Conservation (phyloP, 2,113 vertebrate species). For the Peromyscus maniculatus region DNA sequence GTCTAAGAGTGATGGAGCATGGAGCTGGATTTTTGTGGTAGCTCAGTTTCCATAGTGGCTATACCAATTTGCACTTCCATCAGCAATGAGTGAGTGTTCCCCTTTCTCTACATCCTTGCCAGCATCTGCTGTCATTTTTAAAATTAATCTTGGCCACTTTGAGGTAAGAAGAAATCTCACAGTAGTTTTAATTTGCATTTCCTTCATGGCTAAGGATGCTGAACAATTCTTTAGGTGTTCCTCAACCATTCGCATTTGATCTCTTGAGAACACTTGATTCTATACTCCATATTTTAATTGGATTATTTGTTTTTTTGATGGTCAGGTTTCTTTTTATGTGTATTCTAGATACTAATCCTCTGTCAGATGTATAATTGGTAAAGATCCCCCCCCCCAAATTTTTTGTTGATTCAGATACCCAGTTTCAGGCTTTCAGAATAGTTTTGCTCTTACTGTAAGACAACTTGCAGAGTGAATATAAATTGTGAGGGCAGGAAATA, state of each 20-base stretch:
- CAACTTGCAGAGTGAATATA: not conserved
- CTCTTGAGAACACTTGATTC: not conserved
- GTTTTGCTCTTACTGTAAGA: not conserved
- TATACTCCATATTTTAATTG: not conserved
- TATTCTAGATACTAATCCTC: not conserved
- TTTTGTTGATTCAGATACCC: not conserved
- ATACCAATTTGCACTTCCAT: not conserved
- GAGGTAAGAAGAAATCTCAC: not conserved
- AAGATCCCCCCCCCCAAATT: not conserved
- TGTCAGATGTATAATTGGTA: not conserved
- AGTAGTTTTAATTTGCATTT: not conserved
- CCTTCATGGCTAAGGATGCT: not conserved
- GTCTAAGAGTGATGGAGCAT: not conserved
- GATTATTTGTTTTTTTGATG: not conserved
- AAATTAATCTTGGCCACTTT: not conserved
- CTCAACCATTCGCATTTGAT: not conserved
- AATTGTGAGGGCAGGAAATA: not conserved
- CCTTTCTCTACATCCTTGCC: not conserved
- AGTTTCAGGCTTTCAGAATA: not conserved
- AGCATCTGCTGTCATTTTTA: not conserved
- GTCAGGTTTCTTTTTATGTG: not conserved
- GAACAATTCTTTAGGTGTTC: not conserved
- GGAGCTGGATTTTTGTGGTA: not conserved
- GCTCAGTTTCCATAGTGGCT: not conserved
- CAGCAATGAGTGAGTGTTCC: not conserved